Evolutionary conservation across 2,888 invertebrate species (phyloP), one percentile per base, ranked within the genome.

Genomic region (Chymomyza caudatula): DNA sequence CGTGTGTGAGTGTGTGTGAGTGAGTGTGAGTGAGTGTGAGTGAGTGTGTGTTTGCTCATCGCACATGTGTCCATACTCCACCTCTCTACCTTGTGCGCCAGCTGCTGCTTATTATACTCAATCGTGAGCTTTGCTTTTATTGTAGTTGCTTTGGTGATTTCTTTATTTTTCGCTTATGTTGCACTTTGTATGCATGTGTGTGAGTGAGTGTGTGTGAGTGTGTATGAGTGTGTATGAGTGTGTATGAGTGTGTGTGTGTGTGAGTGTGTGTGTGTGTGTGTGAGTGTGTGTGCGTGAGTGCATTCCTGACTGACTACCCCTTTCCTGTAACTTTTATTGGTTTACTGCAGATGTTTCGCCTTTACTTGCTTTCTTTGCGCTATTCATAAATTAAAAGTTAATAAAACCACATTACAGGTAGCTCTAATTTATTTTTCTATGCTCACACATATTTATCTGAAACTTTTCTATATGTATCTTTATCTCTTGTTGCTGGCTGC

Each of bases 341-440:
- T 69, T 52, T 65, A 43, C 60, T 64, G 52, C 60, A 60, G 44
- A 13, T 55, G 6, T 15, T 44, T 61, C 51, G 62, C 58, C 47
- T 25, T 67, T 23, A 51, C 17, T 25, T 59, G 60, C 55, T 69
- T 65, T 73, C 69, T 61, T 69, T 73, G 69, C 59, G 65, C 69
- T 77, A 71, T 76, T 78, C 80, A 77, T 77, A 82, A 76, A 85
- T 84, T 74, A 74, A 80, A 85, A 80, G 74, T 81, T 81, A 86
- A 84, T 84, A 78, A 84, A 82, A 79, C 59, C 2, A 78, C 54
- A 53, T 55, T 71, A 64, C 85, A 70, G 75, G 78, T 74, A 81
- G 81, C 73, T 80, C 73, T 86, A 78, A 82, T 86, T 84, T 82
- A 75, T 84, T 84, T 86, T 84, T 86, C 69, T 47, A 17, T 37